Conservation (phyloP, 1,140 invertebrate genomes). For the Brachionus rubens region DNA sequence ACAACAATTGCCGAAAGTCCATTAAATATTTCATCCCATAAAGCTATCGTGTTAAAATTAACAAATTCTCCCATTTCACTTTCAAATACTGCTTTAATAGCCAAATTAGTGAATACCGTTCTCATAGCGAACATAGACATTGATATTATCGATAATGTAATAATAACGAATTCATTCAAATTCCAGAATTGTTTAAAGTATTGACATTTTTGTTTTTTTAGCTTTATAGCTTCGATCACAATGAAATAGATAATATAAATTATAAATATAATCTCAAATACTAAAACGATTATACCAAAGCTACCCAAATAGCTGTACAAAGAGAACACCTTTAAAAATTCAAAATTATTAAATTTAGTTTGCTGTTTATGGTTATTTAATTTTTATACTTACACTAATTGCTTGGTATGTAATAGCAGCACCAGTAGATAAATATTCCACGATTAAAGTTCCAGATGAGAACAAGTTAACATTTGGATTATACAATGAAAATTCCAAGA, state of each 20-base stretch:
- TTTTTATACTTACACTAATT: conserved; percentile 52
- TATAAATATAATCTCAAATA: conserved; percentile 56
- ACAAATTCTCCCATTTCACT: conserved; percentile 61
- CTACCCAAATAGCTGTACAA: conserved; percentile 58
- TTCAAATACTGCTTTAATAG: conserved; percentile 58
- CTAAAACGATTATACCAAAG: conserved; percentile 56
- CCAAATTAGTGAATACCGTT: conserved; percentile 58
- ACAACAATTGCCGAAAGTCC: conserved; percentile 60
- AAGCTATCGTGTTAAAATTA: conserved; percentile 62
- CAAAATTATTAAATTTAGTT: not conserved
- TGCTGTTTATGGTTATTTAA: not conserved
- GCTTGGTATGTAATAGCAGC: conserved; percentile 52
- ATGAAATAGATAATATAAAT: conserved; percentile 57
- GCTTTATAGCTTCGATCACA: conserved; percentile 52
- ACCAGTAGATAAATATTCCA: conserved; percentile 49
- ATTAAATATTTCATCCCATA: conserved; percentile 62
- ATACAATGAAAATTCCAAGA: conserved; percentile 49
- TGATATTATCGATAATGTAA: conserved; percentile 57
- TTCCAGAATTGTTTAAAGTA: conserved; percentile 63
- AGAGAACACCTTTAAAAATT: conserved; percentile 54
- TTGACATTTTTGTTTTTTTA: conserved; percentile 54
- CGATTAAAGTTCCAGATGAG: conserved; percentile 48
- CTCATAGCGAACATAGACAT: conserved; percentile 62
- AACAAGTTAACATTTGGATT: conserved; percentile 50
- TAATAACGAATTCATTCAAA: conserved; percentile 59